phyloP scores from a whole-genome alignment of 1,140 invertebrate species.

The Bombus terrestris region DNA sequence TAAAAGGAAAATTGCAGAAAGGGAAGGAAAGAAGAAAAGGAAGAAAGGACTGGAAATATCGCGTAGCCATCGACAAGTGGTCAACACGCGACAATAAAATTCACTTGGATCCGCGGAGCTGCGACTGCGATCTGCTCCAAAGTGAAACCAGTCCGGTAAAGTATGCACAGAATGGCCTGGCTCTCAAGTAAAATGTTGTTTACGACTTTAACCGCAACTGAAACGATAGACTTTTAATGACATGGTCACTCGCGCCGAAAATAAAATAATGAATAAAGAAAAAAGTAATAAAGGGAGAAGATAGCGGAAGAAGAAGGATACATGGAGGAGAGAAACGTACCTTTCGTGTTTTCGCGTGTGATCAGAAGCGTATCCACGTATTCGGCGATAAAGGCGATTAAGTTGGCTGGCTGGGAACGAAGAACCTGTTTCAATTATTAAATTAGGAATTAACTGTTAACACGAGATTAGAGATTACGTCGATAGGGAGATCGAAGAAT shows the following conservation, averaged over 20 bases:
- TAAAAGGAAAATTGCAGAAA: too few relatives aligned
- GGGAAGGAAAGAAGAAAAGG: too few relatives aligned
- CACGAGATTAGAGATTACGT: not conserved
- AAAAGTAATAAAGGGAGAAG: not conserved
- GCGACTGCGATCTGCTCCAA: slow-evolving; percentile 78
- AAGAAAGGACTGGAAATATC: not conserved
- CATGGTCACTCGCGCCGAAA: not conserved
- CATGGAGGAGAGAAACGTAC: slow-evolving; percentile 57
- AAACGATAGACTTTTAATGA: not conserved
- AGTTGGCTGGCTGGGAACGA: slow-evolving; percentile 84
- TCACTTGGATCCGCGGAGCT: slow-evolving; percentile 76
- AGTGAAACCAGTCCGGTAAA: slow-evolving; percentile 77
- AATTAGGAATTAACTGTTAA: not conserved
- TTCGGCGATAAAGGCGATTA: slow-evolving; percentile 87
- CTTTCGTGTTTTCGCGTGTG: slow-evolving; percentile 85
- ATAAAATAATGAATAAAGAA: not conserved
- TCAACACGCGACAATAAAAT: slow-evolving; percentile 47
- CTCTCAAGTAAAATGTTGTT: slow-evolving; percentile 79
- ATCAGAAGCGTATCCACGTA: slow-evolving; percentile 87
- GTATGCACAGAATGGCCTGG: slow-evolving; percentile 77
- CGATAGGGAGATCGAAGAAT: not conserved
- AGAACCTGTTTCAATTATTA: slow-evolving; percentile 79
- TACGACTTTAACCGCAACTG: slow-evolving; percentile 81
- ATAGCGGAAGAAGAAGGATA: not conserved
- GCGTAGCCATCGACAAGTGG: slow-evolving; percentile 5